A percentile compares a stretch with the other conserved stretches of the same genome.
Evolutionary conservation across 2,113 vertebrate species (phyloP).

Genomic region (Fukomys damarensis): DNA sequence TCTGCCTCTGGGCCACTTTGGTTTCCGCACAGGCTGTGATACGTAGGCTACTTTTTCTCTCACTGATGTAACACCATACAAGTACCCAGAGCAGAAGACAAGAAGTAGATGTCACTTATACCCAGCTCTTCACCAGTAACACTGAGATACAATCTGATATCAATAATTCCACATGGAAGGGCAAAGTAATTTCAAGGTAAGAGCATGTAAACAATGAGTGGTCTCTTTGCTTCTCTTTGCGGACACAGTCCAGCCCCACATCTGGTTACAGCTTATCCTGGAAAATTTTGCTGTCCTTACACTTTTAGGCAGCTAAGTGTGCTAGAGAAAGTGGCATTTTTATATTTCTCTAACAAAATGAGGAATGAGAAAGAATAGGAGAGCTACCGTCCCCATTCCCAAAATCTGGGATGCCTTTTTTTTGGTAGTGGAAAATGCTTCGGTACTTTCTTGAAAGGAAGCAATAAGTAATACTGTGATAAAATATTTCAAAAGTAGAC

Average conservation of each 20-base stretch:
- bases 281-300: neutral
- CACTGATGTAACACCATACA: neutral
- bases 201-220: neutral
- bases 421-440: conserved; percentile 96
- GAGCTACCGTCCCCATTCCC: neutral
- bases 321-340: neutral
- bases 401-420: neutral
- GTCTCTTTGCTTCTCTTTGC: neutral
- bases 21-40: neutral
- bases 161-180: neutral
- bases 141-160: neutral
- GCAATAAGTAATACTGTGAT: conserved; percentile 99
- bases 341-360: neutral
- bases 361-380: neutral
- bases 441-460: conserved; percentile 99
- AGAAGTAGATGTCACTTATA: neutral
- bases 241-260: neutral
- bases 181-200: neutral
- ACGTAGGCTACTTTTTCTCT: neutral
- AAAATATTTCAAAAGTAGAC: conserved; percentile 98
- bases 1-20: neutral
- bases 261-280: neutral
- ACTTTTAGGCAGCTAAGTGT: neutral
- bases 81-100: neutral
- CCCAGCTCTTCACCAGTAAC: neutral